phyloP scores from a whole-genome alignment of 1,140 invertebrate genomes.

The Drosophila watanabei region DNA sequence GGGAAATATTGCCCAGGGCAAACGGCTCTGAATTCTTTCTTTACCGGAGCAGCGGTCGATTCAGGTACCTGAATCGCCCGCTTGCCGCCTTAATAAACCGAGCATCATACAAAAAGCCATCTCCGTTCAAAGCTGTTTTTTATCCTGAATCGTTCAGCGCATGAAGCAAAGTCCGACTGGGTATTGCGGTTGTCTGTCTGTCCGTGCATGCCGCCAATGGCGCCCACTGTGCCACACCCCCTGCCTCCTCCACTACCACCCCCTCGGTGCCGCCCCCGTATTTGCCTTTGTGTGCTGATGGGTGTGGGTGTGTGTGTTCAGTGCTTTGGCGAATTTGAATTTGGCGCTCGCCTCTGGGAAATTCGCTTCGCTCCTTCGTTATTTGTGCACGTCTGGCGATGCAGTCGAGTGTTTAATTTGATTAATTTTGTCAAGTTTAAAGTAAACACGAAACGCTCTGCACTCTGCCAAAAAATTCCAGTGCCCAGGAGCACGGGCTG shows the following conservation, averaged over 20 bases:
- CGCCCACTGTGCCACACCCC: background rate
- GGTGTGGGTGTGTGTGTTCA: conserved; percentile 51
- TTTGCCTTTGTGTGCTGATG: conserved; percentile 31
- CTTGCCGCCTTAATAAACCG: too few relatives aligned
- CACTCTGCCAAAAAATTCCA: conserved; percentile 66
- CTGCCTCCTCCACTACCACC: background rate
- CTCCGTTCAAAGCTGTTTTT: too few relatives aligned
- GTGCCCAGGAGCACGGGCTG: conserved; percentile 8
- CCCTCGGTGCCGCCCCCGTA: background rate
- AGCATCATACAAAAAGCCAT: too few relatives aligned
- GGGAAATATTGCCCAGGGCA: too few relatives aligned
- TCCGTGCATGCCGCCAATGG: conserved; percentile 34
- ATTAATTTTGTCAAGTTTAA: conserved; percentile 84
- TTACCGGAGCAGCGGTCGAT: too few relatives aligned
- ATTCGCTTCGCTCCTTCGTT: conserved; percentile 58
- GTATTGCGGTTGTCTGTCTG: conserved; percentile 77
- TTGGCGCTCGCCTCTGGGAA: conserved; percentile 55
- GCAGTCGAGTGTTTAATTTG: conserved; percentile 83
- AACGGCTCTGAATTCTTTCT: too few relatives aligned
- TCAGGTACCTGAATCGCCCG: too few relatives aligned
- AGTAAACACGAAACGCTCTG: conserved; percentile 76
- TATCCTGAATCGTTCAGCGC: too few relatives aligned
- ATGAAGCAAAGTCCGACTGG: too few relatives aligned
- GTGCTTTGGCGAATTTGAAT: conserved; percentile 69
- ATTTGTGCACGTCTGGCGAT: conserved; percentile 82